These are phyloP conservation scores for Tichodroma muraria DNA, from an alignment of 2,113 vertebrate genomes.

Conservation along the genomic window DNA sequence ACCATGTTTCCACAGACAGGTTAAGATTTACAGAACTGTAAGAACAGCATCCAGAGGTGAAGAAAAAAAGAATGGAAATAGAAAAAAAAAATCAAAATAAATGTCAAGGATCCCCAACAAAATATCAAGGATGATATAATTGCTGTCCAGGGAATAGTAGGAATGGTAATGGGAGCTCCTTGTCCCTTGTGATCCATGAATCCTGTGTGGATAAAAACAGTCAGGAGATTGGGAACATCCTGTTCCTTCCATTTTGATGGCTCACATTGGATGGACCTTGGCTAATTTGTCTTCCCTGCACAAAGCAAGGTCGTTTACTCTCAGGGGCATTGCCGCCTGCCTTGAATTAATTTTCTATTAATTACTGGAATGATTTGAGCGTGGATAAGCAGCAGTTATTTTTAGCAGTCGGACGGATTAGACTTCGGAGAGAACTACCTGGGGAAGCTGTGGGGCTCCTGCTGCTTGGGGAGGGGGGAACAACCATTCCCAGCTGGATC, in stretches of 20 bases:
- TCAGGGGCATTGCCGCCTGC: background rate
- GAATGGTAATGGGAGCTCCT: background rate
- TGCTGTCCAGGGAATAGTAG: background rate
- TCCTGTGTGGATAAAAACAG: background rate
- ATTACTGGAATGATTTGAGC: conserved; percentile 30
- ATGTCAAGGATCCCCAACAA: background rate
- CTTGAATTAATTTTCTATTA: conserved; percentile 52
- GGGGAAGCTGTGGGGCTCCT: background rate
- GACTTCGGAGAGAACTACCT: background rate
- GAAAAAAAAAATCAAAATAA: background rate
- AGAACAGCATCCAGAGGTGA: background rate
- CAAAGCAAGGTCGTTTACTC: background rate
- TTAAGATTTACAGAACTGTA: background rate
- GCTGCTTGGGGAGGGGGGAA: background rate
- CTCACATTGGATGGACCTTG: conserved; percentile 33
- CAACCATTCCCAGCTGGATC: fast-evolving
- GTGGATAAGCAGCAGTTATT: conserved; percentile 27
- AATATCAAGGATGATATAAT: background rate
- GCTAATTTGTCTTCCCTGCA: background rate
- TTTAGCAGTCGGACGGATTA: conserved; percentile 7
- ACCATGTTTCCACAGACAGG: background rate
- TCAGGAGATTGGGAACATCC: background rate
- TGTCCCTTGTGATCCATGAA: background rate
- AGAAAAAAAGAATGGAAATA: too few species aligned
- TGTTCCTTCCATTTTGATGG: background rate